Evolutionary conservation across 2,113 vertebrate genomes (phyloP), one percentile per base, ranked within the genome.

Genomic region (Typhlomys cinereus): DNA sequence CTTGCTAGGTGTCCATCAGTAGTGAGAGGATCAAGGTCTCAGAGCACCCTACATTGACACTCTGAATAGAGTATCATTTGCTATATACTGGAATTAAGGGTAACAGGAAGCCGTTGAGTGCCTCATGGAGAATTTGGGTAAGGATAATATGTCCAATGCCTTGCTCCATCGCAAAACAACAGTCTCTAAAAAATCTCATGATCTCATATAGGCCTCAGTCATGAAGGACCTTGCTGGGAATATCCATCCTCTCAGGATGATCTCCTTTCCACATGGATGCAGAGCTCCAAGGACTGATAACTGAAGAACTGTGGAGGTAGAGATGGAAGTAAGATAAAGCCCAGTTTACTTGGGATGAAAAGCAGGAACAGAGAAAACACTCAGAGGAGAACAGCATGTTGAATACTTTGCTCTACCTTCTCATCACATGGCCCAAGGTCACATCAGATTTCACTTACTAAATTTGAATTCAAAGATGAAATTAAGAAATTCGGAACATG

Each of bases 141-240:
- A 36, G 0, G 1, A 1, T 18, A 79, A 75, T 31, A 21, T 0
- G 25, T 7, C 50, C 12, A n/a, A 29, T 6, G 1, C 29, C 29
- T 87, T 67, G 0, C 0, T 13, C 21, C 39, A 36, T 20, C 29
- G 17, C 31, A 61, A 39, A 2, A n/a, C 52, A 21, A 14, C 52
- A 3, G 11, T 52, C 4, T 20, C 14, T 11, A 76, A 2, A 20
- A 5, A 46, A 20, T 3, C 31, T 41, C 9, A 15, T 23, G 29
- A 13, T 21, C 5, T 50, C 52, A 20, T 23, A 3, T 5, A 50
- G 27, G 17, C 3, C 36, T 9, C 27, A 2, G 17, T 27, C 62
- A 29, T 4, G 20, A 54, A 71, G 86, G 29, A 74, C 2, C 29
- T 2, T 31, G 17, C 29, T 4, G n/a, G 41, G 27, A 7, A 15